A percentile compares a stretch with the other conserved stretches of the same genome.
These are phyloP conservation scores for Temnopleurus reevesii DNA, from an alignment of 53 echinoderm and acorn worm species.

Conservation along the genomic window DNA sequence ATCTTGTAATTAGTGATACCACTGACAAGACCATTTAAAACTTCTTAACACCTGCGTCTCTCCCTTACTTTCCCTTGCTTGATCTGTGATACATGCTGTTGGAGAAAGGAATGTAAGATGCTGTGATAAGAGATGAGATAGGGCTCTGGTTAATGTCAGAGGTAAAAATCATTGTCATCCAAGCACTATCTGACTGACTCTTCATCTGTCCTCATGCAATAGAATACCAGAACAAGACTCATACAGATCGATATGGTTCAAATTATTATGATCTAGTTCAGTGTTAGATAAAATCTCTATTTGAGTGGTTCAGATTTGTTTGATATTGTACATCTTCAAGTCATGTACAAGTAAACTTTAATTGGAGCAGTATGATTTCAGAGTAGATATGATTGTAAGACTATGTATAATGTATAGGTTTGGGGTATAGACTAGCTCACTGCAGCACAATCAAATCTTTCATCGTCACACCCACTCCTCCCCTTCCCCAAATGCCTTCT, in stretches of 20 bases:
- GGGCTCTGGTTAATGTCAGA: slow-evolving; percentile 46
- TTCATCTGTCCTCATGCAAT: neutral
- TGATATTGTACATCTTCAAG: too few relatives aligned
- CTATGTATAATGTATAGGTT: neutral
- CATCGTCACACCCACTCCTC: slow-evolving; percentile 32
- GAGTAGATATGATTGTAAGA: too few relatives aligned
- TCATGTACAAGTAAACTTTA: too few relatives aligned
- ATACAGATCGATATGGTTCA: neutral
- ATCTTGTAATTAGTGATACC: neutral
- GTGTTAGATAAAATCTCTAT: too few relatives aligned
- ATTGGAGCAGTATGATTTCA: too few relatives aligned
- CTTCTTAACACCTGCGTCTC: neutral
- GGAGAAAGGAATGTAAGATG: slow-evolving; percentile 13
- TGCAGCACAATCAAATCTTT: neutral
- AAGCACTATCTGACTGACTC: slow-evolving; percentile 12
- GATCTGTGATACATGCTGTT: slow-evolving; percentile 16
- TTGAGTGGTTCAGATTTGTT: too few relatives aligned
- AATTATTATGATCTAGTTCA: too few relatives aligned
- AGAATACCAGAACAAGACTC: neutral
- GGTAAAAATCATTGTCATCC: slow-evolving; percentile 14
- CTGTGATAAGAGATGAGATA: slow-evolving; percentile 45
- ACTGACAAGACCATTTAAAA: neutral
- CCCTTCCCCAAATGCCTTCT: neutral
- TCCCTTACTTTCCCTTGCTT: too few relatives aligned
- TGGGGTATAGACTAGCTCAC: slow-evolving; percentile 7